phyloP scores from a whole-genome alignment of 2,797 vertebrate genomes.

The Acipenser oxyrinchus region DNA sequence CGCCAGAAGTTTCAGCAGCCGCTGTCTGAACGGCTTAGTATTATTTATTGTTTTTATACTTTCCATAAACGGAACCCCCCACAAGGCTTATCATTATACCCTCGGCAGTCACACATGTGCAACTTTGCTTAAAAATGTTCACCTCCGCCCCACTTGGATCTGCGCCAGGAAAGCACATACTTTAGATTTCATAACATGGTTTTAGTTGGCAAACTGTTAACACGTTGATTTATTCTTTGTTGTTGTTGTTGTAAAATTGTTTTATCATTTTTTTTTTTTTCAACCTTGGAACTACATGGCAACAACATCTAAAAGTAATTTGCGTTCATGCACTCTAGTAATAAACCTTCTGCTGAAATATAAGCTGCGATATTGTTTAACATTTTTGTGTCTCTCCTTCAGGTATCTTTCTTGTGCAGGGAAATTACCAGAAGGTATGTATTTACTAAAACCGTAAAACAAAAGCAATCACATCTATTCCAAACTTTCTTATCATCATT shows the following conservation, averaged over 20 bases:
- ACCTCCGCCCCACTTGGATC: slow-evolving; percentile 52
- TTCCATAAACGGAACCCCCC: too few relatives aligned
- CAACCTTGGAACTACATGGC: neutral
- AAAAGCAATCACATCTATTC: neutral
- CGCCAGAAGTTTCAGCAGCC: too few relatives aligned
- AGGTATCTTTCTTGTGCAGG: slow-evolving; percentile 66
- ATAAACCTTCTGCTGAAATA: too few relatives aligned
- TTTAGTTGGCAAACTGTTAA: neutral
- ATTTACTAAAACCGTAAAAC: neutral
- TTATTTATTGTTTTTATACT: too few relatives aligned
- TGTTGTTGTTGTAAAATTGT: neutral
- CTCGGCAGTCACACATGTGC: too few relatives aligned
- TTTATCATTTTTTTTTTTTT: slow-evolving; percentile 18
- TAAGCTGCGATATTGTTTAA: slow-evolving; percentile 12
- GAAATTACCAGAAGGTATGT: slow-evolving; percentile 74
- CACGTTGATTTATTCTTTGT: neutral
- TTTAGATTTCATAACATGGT: slow-evolving; percentile 6
- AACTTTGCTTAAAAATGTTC: slow-evolving; percentile 23
- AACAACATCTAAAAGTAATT: too few relatives aligned
- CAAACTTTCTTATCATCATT: too few relatives aligned
- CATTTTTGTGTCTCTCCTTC: slow-evolving; percentile 22
- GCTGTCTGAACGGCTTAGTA: too few relatives aligned
- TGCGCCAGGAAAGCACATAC: slow-evolving; percentile 30
- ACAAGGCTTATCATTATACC: too few relatives aligned
- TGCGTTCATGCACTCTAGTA: too few relatives aligned